A percentile compares a stretch with the other conserved stretches of the same genome.
Conservation (phyloP, 2,113 vertebrate genomes). For the Notiomystis cincta region DNA sequence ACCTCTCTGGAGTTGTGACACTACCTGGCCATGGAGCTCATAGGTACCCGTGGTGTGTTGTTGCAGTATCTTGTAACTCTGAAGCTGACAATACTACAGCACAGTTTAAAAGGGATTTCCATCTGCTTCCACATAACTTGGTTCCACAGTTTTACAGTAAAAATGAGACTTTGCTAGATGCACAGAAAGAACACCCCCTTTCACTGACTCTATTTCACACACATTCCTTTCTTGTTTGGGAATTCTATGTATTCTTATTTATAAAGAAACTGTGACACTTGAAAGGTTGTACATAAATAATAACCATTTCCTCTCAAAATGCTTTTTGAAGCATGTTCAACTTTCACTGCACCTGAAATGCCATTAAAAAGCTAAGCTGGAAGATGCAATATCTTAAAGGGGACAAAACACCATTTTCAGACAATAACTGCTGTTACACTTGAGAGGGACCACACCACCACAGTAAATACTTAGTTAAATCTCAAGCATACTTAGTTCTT, state of each 20-base stretch:
- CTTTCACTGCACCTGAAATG: not conserved
- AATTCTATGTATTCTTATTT: not conserved
- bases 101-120: not conserved
- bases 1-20: not conserved
- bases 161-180: not conserved
- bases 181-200: not conserved
- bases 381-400: not conserved
- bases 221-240: not conserved
- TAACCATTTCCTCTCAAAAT: not conserved
- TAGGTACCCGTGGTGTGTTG: no score
- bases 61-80: not conserved
- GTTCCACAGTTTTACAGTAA: not conserved
- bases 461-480: not conserved
- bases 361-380: not conserved
- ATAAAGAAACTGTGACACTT: not conserved
- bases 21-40: not conserved
- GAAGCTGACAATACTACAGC: accelerated
- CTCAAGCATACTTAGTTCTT: not conserved
- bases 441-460: not conserved
- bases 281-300: not conserved
- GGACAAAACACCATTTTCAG: not conserved
- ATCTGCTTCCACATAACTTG: not conserved
- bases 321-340: not conserved
- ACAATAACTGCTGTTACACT: not conserved
- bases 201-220: not conserved